Evolutionary conservation across 2,113 vertebrate species (phyloP), one percentile per base, ranked within the genome.

Genomic region (Zosterops borbonicus): DNA sequence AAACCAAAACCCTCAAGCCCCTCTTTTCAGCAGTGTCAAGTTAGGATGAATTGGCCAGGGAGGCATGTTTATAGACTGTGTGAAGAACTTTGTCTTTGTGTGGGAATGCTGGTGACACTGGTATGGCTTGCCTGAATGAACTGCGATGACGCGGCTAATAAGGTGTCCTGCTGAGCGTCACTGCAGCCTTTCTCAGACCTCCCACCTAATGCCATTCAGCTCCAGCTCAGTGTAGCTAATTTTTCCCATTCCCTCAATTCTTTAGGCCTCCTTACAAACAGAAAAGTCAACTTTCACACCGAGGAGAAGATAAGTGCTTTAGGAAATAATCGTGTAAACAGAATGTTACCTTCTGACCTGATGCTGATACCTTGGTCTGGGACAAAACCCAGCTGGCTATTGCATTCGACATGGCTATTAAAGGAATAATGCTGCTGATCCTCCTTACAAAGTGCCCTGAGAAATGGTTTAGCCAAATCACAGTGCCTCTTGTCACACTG

Each of bases 291-390:
- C 98, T 98, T 98, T 99, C 98, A 98, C 98, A 98, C 97, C 97
- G 97, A 97, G 94, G 97, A 98, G 98, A 97, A 98, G 98, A 98
- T 97, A 98, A 98, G 98, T 98, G 98, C 98, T 99, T 99, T 98
- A 99, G 98, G 98, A 99, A 98, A 98, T 97, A 97, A 98, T 98
- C 98, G 35, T 99, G 98, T 99, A 99, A 99, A 99, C 98, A 99
- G 98, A 98, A 97, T 97, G 98, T 99, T 99, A 99, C 98, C 98
- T 99, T 98, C 98, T 99, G 99, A 99, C 99, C 99, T 98, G 98
- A 95, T 95, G 97, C 98, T 98, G 98, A 98, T 98, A 98, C 98
- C 99, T 98, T 98, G 97, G 93, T 97, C 67, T 83, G 97, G 98
- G 98, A 99, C 98, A 99, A 99, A 99, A 98, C 98, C 91, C 97